phyloP scores from a whole-genome alignment of 2,797 vertebrate genomes.

The Sus cebifrons region DNA sequence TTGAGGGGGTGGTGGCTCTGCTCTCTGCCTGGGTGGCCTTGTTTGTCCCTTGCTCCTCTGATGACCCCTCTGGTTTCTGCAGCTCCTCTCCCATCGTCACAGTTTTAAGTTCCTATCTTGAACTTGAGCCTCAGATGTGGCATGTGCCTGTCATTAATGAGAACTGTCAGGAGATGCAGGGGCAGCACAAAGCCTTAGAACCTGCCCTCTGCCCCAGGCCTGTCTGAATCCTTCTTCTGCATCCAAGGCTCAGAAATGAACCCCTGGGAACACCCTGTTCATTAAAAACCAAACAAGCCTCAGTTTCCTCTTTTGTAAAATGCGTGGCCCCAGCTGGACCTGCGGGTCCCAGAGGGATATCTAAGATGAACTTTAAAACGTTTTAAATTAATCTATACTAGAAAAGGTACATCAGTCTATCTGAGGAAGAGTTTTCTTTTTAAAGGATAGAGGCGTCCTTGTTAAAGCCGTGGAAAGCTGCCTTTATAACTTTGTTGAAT shows the following conservation, averaged over 20 bases:
- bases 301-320: neutral
- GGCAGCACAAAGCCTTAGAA: neutral
- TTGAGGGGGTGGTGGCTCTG: accelerated
- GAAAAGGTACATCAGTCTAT: neutral
- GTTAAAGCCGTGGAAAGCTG: neutral
- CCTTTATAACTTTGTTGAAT: neutral
- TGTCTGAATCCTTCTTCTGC: neutral
- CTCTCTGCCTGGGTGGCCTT: neutral
- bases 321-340: accelerated
- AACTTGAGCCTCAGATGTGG: neutral
- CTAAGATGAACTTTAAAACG: neutral
- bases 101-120: neutral
- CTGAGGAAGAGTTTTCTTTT: neutral
- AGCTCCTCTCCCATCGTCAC: neutral
- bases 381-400: neutral
- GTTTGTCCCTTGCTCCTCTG: no score
- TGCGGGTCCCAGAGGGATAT: accelerated
- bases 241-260: neutral
- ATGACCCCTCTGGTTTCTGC: accelerated
- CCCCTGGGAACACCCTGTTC: neutral
- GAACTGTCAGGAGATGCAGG: no score
- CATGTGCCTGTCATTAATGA: accelerated
- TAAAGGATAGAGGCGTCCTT: neutral
- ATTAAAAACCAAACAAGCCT: neutral
- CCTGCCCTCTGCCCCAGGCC: neutral